Evolutionary conservation across 2,888 invertebrate species (phyloP), one percentile per base, ranked within the genome.

Genomic region (Drosophila antonietae): DNA sequence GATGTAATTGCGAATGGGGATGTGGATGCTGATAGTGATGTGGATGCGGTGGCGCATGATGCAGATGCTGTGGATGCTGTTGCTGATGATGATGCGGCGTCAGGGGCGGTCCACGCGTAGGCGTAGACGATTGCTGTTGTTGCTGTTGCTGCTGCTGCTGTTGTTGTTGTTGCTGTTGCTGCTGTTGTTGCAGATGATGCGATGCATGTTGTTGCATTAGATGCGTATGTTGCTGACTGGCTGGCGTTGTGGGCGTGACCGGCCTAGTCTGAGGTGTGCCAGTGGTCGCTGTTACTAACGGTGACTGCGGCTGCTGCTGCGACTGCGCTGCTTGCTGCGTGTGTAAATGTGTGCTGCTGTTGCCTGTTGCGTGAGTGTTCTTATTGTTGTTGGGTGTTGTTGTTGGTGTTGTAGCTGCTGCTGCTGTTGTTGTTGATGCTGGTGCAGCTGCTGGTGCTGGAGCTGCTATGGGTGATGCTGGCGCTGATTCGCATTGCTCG

Each of bases 191-290:
- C 64, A 75, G 39, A 60, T 88, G 88, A 47, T 71, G 60, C 59
- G 73, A 53, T 51, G 64, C 61, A 47, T 81, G 82, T n/a, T 57
- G 68, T 31, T 68, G 80, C 49, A 80, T 60, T 47, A 78, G 62
- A 44, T 78, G 79, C 23, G 65, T 46, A 37, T 78, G 80, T n/a
- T 70, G 80, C 39, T 44, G 75, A 69, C 28, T 86, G 65, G 64
- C 66, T 44, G 83, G 70, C 57, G 83, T 78, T 66, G 79, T 77
- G 53, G 89, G 84, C 51, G 84, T 88, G 51, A 66, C 81, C 6
- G 83, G 83, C 31, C 83, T 68, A 12, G 80, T 37, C 57, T 68
- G 15, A 18, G 64, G 39, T 46, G 61, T 66, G 57, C 67, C 75
- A 18, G 57, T 68, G 47, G 71, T 68, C 18, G 75, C 51, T 60